These are phyloP conservation scores for Acronicta psi DNA, from an alignment of 2,888 invertebrate species.

Conservation along the genomic window DNA sequence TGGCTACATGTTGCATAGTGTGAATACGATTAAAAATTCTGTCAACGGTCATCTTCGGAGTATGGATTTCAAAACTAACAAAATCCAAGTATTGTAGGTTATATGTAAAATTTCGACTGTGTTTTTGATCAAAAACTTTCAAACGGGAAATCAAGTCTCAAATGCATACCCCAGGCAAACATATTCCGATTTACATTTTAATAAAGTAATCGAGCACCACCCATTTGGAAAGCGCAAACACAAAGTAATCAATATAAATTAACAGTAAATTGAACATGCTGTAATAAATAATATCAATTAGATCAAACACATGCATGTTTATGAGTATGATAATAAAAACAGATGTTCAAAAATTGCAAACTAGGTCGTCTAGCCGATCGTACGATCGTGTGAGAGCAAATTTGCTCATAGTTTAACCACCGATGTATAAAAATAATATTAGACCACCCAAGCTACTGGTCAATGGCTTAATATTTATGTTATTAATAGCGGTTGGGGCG, in stretches of 20 bases:
- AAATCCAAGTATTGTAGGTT: no score
- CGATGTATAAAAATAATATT: conserved; percentile 53
- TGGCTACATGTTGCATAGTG: conserved; percentile 22
- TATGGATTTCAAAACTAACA: not conserved
- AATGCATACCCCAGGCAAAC: conserved; percentile 16
- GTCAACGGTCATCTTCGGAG: not conserved
- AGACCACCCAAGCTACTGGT: conserved; percentile 42
- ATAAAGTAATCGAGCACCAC: conserved; percentile 32
- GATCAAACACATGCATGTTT: conserved; percentile 34
- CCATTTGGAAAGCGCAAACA: conserved; percentile 48
- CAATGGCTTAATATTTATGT: conserved; percentile 7
- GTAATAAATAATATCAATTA: conserved; percentile 50
- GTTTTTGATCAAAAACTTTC: not conserved
- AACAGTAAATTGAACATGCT: conserved; percentile 29
- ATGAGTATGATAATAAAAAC: conserved; percentile 58
- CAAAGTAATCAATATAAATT: conserved; percentile 36
- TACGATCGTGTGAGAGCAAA: conserved; percentile 74
- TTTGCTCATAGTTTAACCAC: conserved; percentile 53
- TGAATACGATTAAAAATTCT: not conserved
- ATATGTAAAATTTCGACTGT: no score
- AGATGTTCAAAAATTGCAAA: conserved; percentile 68
- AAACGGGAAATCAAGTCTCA: conserved; percentile 13
- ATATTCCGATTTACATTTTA: conserved; percentile 34
- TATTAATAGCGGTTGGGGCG: conserved; percentile 26
- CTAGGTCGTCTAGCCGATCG: conserved; percentile 70